phyloP scores from a whole-genome alignment of 2,888 invertebrate genomes.

The Harpalus rubripes region DNA sequence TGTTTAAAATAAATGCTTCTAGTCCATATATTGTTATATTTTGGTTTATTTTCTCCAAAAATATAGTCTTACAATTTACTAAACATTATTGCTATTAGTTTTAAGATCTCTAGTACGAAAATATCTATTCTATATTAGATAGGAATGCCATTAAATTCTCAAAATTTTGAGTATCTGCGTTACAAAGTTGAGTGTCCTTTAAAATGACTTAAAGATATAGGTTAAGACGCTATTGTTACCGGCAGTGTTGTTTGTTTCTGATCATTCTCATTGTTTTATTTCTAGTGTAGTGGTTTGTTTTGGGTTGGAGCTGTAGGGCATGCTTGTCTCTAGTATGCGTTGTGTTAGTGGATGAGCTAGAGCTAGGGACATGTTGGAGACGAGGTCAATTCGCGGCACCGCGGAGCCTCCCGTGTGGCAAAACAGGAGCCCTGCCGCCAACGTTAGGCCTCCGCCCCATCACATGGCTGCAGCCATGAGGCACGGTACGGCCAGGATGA shows the following conservation, averaged over 20 bases:
- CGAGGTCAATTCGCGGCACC: slow-evolving; percentile 87
- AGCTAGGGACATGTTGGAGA: slow-evolving; percentile 83
- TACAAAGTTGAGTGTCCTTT: not conserved
- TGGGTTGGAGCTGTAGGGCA: slow-evolving; percentile 59
- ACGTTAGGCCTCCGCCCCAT: slow-evolving; percentile 75
- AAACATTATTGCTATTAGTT: no score
- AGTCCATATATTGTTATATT: no score
- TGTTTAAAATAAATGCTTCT: no score
- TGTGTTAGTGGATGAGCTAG: slow-evolving; percentile 72
- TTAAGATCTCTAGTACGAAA: no score
- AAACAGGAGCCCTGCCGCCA: slow-evolving; percentile 79
- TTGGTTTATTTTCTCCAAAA: no score
- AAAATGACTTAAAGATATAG: not conserved
- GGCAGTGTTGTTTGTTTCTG: slow-evolving; percentile 12
- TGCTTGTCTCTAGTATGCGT: slow-evolving; percentile 71
- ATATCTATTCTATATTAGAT: no score
- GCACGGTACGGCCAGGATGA: slow-evolving; percentile 74
- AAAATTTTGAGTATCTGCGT: no score
- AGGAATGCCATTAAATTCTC: no score
- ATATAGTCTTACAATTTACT: no score
- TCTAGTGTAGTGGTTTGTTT: slow-evolving; percentile 66
- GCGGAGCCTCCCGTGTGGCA: slow-evolving; percentile 83
- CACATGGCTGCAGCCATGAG: slow-evolving; percentile 76
- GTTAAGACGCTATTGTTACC: not conserved
- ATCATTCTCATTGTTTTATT: slow-evolving; percentile 60